Conservation (phyloP, 1,140 invertebrate genomes). For the Paraescarpia echinospica region DNA sequence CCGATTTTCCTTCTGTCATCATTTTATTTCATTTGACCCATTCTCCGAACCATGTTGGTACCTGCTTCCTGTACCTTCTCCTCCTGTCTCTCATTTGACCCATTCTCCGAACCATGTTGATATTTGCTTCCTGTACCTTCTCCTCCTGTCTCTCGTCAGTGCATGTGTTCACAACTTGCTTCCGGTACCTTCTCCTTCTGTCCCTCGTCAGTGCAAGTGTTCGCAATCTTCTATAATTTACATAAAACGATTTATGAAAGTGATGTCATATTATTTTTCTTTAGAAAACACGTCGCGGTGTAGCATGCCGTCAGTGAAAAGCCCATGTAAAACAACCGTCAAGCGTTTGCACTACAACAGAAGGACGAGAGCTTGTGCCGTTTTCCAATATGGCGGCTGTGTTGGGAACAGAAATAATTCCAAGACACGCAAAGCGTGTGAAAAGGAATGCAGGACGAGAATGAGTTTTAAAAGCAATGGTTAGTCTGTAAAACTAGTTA, state of each 20-base stretch:
- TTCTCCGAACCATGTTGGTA: no score
- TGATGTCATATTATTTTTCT: not conserved
- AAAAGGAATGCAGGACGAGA: not conserved
- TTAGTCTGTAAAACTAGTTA: not conserved
- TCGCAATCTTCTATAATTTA: no score
- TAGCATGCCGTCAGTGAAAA: not conserved
- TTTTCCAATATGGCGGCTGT: slow-evolving; percentile 64
- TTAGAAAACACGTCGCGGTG: not conserved
- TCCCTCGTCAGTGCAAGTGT: no score
- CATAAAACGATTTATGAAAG: not conserved
- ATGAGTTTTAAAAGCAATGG: not conserved
- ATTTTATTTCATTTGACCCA: no score
- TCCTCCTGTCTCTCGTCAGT: no score
- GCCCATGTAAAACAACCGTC: not conserved
- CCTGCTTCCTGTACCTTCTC: no score
- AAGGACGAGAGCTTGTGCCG: slow-evolving; percentile 53
- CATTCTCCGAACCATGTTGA: no score
- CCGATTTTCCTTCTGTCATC: no score
- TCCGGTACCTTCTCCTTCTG: no score
- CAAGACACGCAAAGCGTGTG: slow-evolving; percentile 33
- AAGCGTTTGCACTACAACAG: slow-evolving; percentile 57
- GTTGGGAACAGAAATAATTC: slow-evolving; percentile 64
- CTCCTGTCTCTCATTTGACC: no score
- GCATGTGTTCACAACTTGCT: no score
- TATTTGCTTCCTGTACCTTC: no score